Conservation (phyloP, 2,113 vertebrate species). For the Rhinichthys klamathensis region DNA sequence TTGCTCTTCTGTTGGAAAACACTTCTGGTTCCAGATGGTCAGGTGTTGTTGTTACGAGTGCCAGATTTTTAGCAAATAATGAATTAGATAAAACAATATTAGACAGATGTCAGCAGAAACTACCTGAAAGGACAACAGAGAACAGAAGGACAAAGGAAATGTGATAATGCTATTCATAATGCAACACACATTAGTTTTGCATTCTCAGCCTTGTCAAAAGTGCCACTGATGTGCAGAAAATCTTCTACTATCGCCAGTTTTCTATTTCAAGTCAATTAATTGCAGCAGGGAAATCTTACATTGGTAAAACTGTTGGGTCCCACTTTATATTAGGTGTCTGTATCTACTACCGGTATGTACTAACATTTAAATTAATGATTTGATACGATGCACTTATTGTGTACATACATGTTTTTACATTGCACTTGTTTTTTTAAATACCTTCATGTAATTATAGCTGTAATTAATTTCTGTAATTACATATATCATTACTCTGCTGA, state of each 20-base stretch:
- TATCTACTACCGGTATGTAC: too few relatives aligned
- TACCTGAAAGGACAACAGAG: neutral
- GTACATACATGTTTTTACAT: too few relatives aligned
- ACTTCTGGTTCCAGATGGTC: neutral
- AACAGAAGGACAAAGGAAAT: neutral
- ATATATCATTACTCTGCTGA: neutral
- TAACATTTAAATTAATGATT: too few relatives aligned
- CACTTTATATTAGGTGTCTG: too few relatives aligned
- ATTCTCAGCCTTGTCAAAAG: neutral
- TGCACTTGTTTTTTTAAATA: too few relatives aligned
- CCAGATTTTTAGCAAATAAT: neutral
- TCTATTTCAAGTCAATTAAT: neutral
- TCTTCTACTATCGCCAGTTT: neutral
- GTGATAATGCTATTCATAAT: neutral
- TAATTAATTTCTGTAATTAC: too few relatives aligned
- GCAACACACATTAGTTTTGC: neutral
- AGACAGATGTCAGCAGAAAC: neutral
- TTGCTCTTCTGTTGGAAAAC: neutral
- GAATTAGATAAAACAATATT: neutral
- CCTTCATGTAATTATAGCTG: too few relatives aligned
- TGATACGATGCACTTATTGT: too few relatives aligned
- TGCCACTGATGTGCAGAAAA: neutral
- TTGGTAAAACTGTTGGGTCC: neutral
- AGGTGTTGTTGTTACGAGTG: neutral
- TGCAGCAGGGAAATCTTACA: neutral